Percentiles rank a stretch among this genome's conserved stretches.
Evolutionary conservation across 2,888 invertebrate genomes (phyloP).

Genomic region (Aleiodes leptofemur): DNA sequence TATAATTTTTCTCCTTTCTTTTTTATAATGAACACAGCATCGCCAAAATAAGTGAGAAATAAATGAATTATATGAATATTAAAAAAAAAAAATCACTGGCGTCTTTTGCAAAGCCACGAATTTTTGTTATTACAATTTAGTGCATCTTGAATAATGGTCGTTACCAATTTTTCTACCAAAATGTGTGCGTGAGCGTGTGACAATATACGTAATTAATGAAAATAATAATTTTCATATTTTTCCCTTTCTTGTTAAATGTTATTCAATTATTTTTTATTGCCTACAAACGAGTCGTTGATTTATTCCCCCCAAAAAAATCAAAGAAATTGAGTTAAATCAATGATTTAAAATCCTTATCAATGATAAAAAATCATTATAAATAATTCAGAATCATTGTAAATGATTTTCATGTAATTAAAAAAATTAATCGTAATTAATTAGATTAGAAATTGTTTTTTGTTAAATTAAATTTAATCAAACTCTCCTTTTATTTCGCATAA

Average conservation of each 20-base stretch:
- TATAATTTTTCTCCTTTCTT: not conserved
- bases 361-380: too few relatives aligned
- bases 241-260: not conserved
- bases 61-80: too few relatives aligned
- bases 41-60: not conserved
- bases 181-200: not conserved
- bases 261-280: not conserved
- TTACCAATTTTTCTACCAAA: constrained; percentile 32
- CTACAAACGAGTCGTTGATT: constrained; percentile 24
- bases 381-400: not conserved
- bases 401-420: not conserved
- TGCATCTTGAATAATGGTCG: constrained; percentile 15
- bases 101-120: too few relatives aligned
- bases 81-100: too few relatives aligned
- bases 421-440: not conserved
- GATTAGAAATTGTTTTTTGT: too few relatives aligned
- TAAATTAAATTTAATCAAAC: not conserved
- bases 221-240: not conserved
- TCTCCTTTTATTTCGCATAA: not conserved
- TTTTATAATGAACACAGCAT: not conserved
- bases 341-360: not conserved
- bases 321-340: constrained; percentile 12
- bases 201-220: not conserved
- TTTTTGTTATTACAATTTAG: constrained; percentile 7
- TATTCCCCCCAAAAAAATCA: too few relatives aligned